Evolutionary conservation across 2,113 vertebrate genomes (phyloP), one percentile per base, ranked within the genome.

Genomic region (Tympanuchus pallidicinctus): DNA sequence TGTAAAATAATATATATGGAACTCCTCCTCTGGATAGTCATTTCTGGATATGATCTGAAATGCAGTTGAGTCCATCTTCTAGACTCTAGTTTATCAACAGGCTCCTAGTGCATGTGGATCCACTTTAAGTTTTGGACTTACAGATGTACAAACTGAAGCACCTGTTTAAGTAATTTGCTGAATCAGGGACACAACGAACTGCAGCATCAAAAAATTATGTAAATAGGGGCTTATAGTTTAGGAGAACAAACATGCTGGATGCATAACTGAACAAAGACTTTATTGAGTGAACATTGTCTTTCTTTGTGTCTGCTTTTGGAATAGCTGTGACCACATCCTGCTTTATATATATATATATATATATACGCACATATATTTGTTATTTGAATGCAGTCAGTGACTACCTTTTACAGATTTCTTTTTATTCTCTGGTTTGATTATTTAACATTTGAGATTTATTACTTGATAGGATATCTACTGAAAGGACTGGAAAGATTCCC

Each of bases 401-500:
- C 73, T 84, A 89, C 57, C 12, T 93, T 89, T 90, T 86, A 50
- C 14, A 83, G 56, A 71, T 83, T 83, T 70, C 7, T 82, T 93
- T 86, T 83, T 60, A 72, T 89, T 92, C 63, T 74, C 79, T 0
- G 0, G 47, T 69, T 90, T 89, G 90, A 95, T 90, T 94, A 74
- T 86, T 95, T 95, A 88, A 86, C 52, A 75, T 86, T 69, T 69
- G 43, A 94, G 81, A 79, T 95, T 64, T 94, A 93, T 75, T 93
- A 40, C 66, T 96, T 94, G 86, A 92, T 92, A 66, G 70, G 36
- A 87, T 94, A 93, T 74, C 63, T 94, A 90, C 63, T 89, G 89
- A 94, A 96, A 87, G 90, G 52, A 92, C 48, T 93, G 94, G 77
- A 94, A 92, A 89, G 63, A 90, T 84, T 95, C 81, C 83, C 15